phyloP scores from a whole-genome alignment of 2,888 invertebrate genomes.

The Geotrupes spiniger region DNA sequence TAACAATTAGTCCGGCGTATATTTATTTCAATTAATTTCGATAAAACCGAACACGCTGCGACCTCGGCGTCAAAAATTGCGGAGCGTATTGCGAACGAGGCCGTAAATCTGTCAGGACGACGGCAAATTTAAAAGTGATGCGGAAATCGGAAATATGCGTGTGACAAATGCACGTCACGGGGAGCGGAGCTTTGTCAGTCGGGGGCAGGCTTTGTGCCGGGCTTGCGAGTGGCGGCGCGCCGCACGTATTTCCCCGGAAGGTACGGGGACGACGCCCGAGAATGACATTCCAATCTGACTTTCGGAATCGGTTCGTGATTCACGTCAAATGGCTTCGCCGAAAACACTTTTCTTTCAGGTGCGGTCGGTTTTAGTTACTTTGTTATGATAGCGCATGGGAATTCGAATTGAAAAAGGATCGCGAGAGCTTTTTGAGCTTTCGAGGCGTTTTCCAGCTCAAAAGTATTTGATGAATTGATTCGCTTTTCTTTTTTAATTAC shows the following conservation, averaged over 20 bases:
- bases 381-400: too few species aligned
- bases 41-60: too few species aligned
- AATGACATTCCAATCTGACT: conserved; percentile 17
- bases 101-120: conserved; percentile 23
- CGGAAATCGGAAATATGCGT: conserved; percentile 27
- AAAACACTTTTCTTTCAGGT: conserved; percentile 13
- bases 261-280: conserved; percentile 15
- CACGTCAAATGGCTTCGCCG: conserved; percentile 2
- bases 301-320: conserved; percentile 5
- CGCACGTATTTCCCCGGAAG: conserved; percentile 18
- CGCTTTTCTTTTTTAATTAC: too few species aligned
- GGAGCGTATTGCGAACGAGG: conserved; percentile 14
- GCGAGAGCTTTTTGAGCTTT: too few species aligned
- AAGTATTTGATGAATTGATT: too few species aligned
- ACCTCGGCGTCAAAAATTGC: too few species aligned
- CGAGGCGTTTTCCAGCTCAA: too few species aligned
- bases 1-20: too few species aligned
- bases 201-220: conserved; percentile 11
- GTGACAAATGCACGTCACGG: conserved; percentile 24
- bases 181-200: conserved; percentile 22
- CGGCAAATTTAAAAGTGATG: conserved; percentile 24
- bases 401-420: too few species aligned
- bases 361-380: conserved; percentile 8
- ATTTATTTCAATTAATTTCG: too few species aligned
- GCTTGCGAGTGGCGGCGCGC: conserved; percentile 19